Evolutionary conservation across 2,113 vertebrate species (phyloP), one percentile per base, ranked within the genome.

Genomic region (Thunnus thynnus): DNA sequence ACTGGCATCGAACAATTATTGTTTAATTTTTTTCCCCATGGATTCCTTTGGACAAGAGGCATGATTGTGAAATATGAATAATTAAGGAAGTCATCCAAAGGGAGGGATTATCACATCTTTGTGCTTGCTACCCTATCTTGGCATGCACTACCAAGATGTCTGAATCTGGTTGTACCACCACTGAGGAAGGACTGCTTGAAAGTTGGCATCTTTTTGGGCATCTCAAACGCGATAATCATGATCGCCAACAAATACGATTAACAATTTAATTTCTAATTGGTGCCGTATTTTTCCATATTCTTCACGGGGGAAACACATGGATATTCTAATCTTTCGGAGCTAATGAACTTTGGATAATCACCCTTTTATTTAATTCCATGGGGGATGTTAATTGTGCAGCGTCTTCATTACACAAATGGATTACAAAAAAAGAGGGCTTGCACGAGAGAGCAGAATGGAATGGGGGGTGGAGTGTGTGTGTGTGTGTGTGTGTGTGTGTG

Each of bases 271-370:
- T 93, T 89, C 78, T 79, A 88, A 93, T 90, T 89, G 78, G 67
- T 87, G 88, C 56, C 66, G 57, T 82, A 75, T 96, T 90, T 92
- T 89, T 90, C 61, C 91, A 91, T 96, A 85, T 76, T 85, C 77
- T 88, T 96, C 95, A 95, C 91, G 93, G 95, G 36, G 94, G 95
- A 97, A 96, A 77, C 95, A 76, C 64, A 71, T 81, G 94, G 94
- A 94, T 94, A 94, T 93, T 93, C 76, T 89, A 96, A 97, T 98
- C 95, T 92, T 96, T 97, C 94, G 96, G 91, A 90, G 96, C 95
- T 98, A 98, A 99, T 97, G 96, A 98, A 96, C 95, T 96, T 96
- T 96, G 96, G 96, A 97, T 97, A 96, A 97, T 97, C 96, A 96
- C 84, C 94, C 94, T 94, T 95, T 94, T 93, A 88, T 95, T 95